A percentile compares a stretch with the other conserved stretches of the same genome.
Evolutionary conservation across 2,113 vertebrate genomes (phyloP).

Genomic region (Nesogale talazaci): DNA sequence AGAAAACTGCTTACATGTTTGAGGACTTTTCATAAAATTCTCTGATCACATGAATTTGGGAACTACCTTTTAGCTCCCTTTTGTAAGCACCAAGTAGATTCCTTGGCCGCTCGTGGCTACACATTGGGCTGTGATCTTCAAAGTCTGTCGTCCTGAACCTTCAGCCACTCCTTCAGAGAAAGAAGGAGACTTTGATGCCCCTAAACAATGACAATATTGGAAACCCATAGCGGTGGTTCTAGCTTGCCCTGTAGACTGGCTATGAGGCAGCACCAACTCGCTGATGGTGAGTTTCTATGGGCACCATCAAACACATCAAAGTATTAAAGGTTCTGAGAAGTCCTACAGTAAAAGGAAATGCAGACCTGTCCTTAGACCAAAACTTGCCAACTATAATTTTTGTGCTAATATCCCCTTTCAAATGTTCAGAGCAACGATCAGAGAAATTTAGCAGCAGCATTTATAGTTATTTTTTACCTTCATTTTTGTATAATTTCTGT

Average conservation of each 20-base stretch:
- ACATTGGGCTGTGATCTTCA: too few species aligned
- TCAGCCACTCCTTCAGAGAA: too few species aligned
- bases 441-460: background rate
- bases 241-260: too few species aligned
- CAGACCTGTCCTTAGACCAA: background rate
- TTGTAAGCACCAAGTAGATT: background rate
- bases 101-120: too few species aligned
- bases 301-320: background rate
- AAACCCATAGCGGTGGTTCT: too few species aligned
- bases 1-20: background rate
- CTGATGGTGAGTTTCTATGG: too few species aligned
- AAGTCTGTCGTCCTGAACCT: too few species aligned
- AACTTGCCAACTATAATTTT: background rate
- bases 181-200: too few species aligned
- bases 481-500: too few species aligned
- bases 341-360: background rate
- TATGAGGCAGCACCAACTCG: too few species aligned
- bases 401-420: background rate
- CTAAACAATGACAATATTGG: too few species aligned
- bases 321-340: background rate
- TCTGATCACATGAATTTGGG: background rate
- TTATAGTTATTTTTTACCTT: slow-evolving; percentile 2
- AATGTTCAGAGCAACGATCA: background rate
- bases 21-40: background rate
- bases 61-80: slow-evolving; percentile 3